These are phyloP conservation scores for Parnassius smintheus DNA, from an alignment of 2,888 invertebrate species.

Conservation along the genomic window DNA sequence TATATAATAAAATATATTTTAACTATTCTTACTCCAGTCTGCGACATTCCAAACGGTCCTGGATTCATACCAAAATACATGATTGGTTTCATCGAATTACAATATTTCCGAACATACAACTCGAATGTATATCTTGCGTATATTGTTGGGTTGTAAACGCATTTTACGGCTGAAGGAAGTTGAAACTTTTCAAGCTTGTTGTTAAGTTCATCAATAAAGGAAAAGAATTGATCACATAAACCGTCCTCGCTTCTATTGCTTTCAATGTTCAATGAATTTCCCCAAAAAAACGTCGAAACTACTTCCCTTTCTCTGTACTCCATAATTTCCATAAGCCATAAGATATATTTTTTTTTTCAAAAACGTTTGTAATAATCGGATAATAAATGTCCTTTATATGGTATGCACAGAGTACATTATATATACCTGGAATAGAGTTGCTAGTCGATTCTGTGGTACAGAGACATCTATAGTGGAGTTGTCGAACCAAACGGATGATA, in stretches of 20 bases:
- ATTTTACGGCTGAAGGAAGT: constrained; percentile 81
- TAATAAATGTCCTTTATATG: not conserved
- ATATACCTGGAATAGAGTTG: too few species aligned
- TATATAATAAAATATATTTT: too few species aligned
- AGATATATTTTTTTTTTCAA: too few species aligned
- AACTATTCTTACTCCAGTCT: constrained; percentile 88
- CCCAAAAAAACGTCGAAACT: constrained; percentile 57
- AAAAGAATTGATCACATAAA: constrained; percentile 53
- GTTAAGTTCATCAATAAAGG: constrained; percentile 64
- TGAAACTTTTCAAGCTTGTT: constrained; percentile 63
- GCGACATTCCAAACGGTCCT: constrained; percentile 98
- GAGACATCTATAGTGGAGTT: too few species aligned
- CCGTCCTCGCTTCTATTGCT: constrained; percentile 34
- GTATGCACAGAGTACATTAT: too few species aligned
- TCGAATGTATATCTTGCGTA: constrained; percentile 91
- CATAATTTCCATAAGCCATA: constrained; percentile 31
- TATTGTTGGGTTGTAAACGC: constrained; percentile 91
- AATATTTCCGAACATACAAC: constrained; percentile 87
- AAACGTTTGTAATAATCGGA: too few species aligned
- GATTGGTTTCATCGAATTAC: constrained; percentile 84
- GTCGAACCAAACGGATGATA: too few species aligned
- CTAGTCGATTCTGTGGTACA: too few species aligned
- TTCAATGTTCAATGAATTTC: constrained; percentile 22
- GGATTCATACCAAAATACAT: constrained; percentile 97
- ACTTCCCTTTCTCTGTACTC: constrained; percentile 40